A percentile compares a stretch with the other conserved stretches of the same genome.
These are phyloP conservation scores for Cettia cetti DNA, from an alignment of 2,113 vertebrate species.

Conservation along the genomic window DNA sequence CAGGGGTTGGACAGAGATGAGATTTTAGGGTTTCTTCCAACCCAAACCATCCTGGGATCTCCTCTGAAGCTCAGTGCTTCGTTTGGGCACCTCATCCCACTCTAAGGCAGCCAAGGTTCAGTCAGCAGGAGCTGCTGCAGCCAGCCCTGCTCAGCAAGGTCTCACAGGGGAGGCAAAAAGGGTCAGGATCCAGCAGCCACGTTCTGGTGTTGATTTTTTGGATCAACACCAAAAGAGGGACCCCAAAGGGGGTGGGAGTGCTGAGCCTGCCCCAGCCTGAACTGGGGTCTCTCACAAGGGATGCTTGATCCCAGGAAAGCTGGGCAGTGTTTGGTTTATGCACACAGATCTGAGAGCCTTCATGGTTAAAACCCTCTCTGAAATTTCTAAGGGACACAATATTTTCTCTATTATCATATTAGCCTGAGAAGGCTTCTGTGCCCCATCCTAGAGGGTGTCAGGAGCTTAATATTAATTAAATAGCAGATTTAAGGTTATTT, in stretches of 20 bases:
- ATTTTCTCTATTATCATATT: not conserved
- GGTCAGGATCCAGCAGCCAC: accelerated
- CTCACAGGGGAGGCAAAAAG: not conserved
- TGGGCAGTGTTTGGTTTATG: not conserved
- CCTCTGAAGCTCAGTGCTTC: not conserved
- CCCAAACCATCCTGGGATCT: not conserved
- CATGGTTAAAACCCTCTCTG: not conserved
- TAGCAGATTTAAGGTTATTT: slow-evolving; percentile 28
- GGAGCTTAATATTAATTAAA: slow-evolving; percentile 56
- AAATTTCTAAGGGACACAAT: not conserved
- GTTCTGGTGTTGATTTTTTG: no score
- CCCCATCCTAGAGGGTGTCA: not conserved
- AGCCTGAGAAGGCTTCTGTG: not conserved
- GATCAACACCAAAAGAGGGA: not conserved
- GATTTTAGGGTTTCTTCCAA: not conserved
- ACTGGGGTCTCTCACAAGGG: not conserved
- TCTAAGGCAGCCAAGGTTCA: not conserved
- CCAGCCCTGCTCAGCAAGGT: not conserved
- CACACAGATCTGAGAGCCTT: not conserved
- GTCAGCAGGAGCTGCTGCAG: not conserved
- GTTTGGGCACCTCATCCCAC: not conserved
- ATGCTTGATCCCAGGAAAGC: not conserved
- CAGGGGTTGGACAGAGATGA: not conserved
- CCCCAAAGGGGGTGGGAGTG: not conserved
- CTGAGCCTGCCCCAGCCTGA: not conserved